phyloP scores from a whole-genome alignment of 2,797 vertebrate species.

The Dipus sagitta region DNA sequence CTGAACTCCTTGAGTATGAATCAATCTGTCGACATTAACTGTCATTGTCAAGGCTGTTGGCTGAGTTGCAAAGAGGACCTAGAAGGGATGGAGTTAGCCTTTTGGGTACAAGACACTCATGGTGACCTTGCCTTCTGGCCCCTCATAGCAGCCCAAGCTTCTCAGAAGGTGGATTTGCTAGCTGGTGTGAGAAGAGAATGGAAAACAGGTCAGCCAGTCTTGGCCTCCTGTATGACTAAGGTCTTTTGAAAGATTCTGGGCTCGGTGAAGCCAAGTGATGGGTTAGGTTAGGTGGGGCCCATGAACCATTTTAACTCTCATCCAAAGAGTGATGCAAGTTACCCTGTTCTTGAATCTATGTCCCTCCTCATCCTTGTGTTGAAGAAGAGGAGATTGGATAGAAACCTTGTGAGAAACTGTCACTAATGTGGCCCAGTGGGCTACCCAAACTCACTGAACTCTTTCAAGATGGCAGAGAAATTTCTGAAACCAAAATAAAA shows the following conservation, averaged over 20 bases:
- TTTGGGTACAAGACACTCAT: neutral
- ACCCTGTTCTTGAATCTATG: neutral
- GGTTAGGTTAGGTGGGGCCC: neutral
- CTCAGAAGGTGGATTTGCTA: constrained; percentile 24
- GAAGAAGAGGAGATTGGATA: neutral
- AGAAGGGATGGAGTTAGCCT: neutral
- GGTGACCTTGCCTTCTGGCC: neutral
- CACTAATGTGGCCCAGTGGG: neutral
- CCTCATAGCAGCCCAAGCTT: neutral
- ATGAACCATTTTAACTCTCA: neutral
- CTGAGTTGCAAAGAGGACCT: neutral
- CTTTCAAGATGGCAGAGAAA: constrained; percentile 53
- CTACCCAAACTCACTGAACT: neutral
- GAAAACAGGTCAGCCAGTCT: neutral
- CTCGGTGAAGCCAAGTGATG: neutral
- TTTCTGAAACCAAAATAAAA: constrained; percentile 49
- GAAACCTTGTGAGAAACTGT: constrained; percentile 16
- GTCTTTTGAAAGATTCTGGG: constrained; percentile 4
- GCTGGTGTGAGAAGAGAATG: neutral
- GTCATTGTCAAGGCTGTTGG: neutral
- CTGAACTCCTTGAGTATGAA: neutral
- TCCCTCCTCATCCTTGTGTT: neutral
- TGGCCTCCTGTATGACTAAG: neutral
- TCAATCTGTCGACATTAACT: too few species aligned
- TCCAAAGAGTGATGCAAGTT: neutral